Conservation (phyloP, 1,140 invertebrate genomes). For the Drosophila malerkotliana region DNA sequence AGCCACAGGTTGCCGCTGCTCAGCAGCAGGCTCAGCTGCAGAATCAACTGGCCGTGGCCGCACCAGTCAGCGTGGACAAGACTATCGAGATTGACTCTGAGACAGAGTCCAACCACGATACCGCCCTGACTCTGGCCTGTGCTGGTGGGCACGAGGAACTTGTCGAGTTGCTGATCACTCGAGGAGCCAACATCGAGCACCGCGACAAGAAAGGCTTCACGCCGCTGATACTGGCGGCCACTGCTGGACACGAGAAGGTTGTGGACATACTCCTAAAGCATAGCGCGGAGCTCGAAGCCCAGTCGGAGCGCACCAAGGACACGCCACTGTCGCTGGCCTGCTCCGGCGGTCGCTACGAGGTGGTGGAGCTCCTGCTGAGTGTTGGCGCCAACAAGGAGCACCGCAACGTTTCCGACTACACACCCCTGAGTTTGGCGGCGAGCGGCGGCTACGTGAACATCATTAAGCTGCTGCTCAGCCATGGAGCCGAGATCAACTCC, state of each 20-base stretch:
- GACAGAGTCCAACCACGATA: constrained; percentile 99
- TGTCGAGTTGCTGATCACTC: constrained; percentile 94
- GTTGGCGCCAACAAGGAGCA: constrained; percentile 98
- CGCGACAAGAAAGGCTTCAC: constrained; percentile 99
- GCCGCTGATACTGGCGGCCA: constrained; percentile 97
- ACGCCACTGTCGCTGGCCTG: constrained; percentile 98
- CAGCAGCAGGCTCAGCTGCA: constrained; percentile 77
- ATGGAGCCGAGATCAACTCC: constrained; percentile 99
- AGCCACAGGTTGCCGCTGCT: constrained; percentile 65
- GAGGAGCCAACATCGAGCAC: constrained; percentile 98
- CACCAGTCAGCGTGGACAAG: constrained; percentile 84
- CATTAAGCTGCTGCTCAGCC: constrained; percentile 95
- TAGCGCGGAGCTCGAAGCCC: constrained; percentile 97
- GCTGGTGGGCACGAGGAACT: constrained; percentile 98
- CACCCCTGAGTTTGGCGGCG: constrained; percentile 97
- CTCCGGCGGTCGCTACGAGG: constrained; percentile 98
- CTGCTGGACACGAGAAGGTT: constrained; percentile 97
- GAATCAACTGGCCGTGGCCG: constrained; percentile 83
- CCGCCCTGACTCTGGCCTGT: constrained; percentile 98
- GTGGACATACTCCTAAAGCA: constrained; percentile 97
- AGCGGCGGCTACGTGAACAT: constrained; percentile 99
- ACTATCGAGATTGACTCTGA: constrained; percentile 97
- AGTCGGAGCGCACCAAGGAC: constrained; percentile 99
- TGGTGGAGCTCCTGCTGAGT: constrained; percentile 96
- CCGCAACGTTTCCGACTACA: constrained; percentile 99